A percentile compares a stretch with the other conserved stretches of the same genome.
phyloP scores from a whole-genome alignment of 2,113 vertebrate species.

The Aspiorhynchus laticeps region DNA sequence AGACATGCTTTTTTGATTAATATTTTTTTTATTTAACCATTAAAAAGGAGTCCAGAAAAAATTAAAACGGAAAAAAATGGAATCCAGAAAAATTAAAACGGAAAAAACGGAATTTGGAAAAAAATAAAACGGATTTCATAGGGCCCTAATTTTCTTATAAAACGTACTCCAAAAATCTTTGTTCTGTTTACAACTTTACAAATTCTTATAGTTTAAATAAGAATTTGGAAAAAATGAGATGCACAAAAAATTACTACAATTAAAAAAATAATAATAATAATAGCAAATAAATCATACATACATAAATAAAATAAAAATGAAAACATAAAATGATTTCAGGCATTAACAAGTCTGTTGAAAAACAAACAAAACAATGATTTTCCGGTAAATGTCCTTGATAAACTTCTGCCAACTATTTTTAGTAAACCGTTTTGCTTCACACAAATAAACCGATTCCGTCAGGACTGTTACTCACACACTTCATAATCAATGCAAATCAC shows the following conservation, averaged over 20 bases:
- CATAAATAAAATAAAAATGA: background rate
- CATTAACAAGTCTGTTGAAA: background rate
- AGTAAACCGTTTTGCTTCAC: background rate
- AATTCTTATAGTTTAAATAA: background rate
- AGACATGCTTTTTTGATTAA: too few relatives aligned
- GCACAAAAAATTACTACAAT: background rate
- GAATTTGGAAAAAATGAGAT: background rate
- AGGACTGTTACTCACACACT: background rate
- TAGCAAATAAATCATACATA: background rate
- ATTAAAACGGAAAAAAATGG: too few relatives aligned
- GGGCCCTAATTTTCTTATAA: too few relatives aligned
- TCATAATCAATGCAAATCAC: slow-evolving; percentile 32
- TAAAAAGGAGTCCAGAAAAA: too few relatives aligned
- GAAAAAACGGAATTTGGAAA: too few relatives aligned
- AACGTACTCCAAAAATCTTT: too few relatives aligned
- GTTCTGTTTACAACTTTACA: too few relatives aligned
- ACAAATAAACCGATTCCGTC: background rate
- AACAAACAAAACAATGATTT: background rate
- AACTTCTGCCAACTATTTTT: background rate
- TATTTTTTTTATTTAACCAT: too few relatives aligned
- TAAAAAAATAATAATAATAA: too few relatives aligned
- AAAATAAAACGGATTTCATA: too few relatives aligned
- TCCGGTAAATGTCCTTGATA: background rate
- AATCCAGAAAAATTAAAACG: too few relatives aligned
- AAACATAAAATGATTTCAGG: background rate